Base-by-base conservation (phyloP, 2,113 vertebrate species). In the Poeciliopsis turrubarensis region DNA sequence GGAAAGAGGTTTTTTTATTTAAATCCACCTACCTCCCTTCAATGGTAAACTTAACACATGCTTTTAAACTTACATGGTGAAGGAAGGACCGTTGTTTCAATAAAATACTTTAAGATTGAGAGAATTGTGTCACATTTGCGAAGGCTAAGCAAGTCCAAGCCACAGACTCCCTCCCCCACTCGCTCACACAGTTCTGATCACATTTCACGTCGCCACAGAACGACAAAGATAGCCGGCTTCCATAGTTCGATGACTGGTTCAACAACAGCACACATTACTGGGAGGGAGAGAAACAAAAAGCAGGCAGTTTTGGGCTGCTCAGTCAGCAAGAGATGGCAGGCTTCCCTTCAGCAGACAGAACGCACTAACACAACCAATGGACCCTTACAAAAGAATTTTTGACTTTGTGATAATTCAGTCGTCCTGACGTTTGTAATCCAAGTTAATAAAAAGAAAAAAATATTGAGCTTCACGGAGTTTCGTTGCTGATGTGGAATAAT, bases 121-220 rank as follows among this genome's bases (percentile, higher is more conserved):
- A 80, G 31, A 68, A 75, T 63, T 47, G 31, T 70, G 70, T 74
- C 73, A 78, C 72, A 39, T 72, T 70, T 79, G 73, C 67, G 65
- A 54, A 79, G 81, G 65, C 76, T 81, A 74, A 78, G 78, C 70
- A 79, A 73, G 74, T 82, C 71, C 44, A 78, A 81, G 65, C 66
- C 34, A 63, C 68, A 69, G 69, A 60, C 74, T 80, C 88, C 91
- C 81, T 87, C 86, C 89, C 85, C 89, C 85, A 87, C 81, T 54
- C 65, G 65, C 77, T 64, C 79, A 73, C 82, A 75, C 69, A 84
- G 79, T 83, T 86, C 86, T 90, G 92, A 92, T 93, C 91, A 89
- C 90, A 88, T 93, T 94, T 92, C 92, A 93, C 84, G 87, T 92
- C 84, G 87, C 91, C 87, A 92, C 84, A 90, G 82, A 92, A 87